Evolutionary conservation across 1,140 invertebrate genomes (phyloP).

Genomic region (Zaprionus capensis): DNA sequence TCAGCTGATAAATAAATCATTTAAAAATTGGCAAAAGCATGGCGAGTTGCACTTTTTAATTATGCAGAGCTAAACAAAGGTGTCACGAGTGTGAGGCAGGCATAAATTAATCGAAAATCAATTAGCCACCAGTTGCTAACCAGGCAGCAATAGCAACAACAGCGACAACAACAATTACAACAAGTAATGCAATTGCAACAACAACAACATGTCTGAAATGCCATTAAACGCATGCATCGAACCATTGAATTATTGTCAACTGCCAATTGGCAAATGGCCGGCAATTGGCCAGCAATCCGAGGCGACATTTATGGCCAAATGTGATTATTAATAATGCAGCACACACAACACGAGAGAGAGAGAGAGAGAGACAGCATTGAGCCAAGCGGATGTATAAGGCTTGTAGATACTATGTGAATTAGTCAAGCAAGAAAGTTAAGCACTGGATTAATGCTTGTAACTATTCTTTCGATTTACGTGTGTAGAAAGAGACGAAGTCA

Average conservation of each 20-base stretch:
- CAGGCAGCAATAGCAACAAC: not conserved
- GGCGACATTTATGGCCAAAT: slow-evolving; percentile 53
- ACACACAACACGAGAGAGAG: not conserved
- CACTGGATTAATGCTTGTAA: too few species aligned
- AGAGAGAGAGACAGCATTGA: not conserved
- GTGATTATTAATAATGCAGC: slow-evolving; percentile 54
- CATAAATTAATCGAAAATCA: slow-evolving; percentile 82
- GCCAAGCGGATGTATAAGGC: not conserved
- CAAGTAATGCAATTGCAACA: slow-evolving; percentile 22
- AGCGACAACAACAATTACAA: slow-evolving; percentile 9
- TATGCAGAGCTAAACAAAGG: slow-evolving; percentile 66
- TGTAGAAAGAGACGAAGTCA: too few species aligned
- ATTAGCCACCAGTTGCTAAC: slow-evolving; percentile 54
- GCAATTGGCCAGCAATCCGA: slow-evolving; percentile 49
- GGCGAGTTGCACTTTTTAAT: slow-evolving; percentile 63
- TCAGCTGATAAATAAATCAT: slow-evolving; percentile 67
- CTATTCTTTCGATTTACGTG: too few species aligned
- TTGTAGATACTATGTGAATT: not conserved
- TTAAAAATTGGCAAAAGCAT: slow-evolving; percentile 53
- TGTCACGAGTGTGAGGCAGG: slow-evolving; percentile 71
- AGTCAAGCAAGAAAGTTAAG: too few species aligned
- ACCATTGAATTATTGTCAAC: slow-evolving; percentile 55
- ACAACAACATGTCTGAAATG: slow-evolving; percentile 33
- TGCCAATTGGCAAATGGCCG: slow-evolving; percentile 55
- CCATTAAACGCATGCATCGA: slow-evolving; percentile 53